Conservation (phyloP, 2,113 vertebrate species). For the Lepus europaeus region DNA sequence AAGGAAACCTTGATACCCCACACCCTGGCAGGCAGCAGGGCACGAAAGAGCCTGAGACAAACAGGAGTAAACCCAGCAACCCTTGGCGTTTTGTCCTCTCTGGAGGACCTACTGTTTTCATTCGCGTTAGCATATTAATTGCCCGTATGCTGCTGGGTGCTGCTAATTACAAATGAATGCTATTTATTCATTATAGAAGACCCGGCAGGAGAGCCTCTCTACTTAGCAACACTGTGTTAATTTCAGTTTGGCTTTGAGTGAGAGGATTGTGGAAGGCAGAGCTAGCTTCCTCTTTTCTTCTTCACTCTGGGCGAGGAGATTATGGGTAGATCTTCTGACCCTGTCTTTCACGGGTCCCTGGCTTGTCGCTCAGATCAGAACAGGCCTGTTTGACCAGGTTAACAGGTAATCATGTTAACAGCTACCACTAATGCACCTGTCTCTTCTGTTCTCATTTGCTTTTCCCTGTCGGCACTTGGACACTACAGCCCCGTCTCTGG, state of each 20-base stretch:
- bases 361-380: background rate
- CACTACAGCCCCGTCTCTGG: accelerated
- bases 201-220: conserved; percentile 74
- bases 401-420: background rate
- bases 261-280: conserved; percentile 6
- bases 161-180: conserved; percentile 78
- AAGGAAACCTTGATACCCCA: background rate
- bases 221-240: conserved; percentile 74
- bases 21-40: background rate
- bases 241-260: conserved; percentile 71
- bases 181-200: conserved; percentile 74
- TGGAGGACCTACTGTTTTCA: conserved; percentile 57
- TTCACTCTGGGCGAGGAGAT: conserved; percentile 15
- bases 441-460: background rate
- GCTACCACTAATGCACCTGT: background rate
- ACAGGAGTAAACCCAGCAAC: background rate
- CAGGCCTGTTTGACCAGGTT: background rate
- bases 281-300: background rate
- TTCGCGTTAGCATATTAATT: conserved; percentile 67
- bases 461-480: background rate
- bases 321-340: background rate
- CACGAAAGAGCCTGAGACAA: background rate
- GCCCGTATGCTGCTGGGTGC: conserved; percentile 69
- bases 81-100: conserved; percentile 18
- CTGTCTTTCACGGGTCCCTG: background rate